Conservation (phyloP, 2,113 vertebrate genomes). For the Thamnaconus septentrionalis region DNA sequence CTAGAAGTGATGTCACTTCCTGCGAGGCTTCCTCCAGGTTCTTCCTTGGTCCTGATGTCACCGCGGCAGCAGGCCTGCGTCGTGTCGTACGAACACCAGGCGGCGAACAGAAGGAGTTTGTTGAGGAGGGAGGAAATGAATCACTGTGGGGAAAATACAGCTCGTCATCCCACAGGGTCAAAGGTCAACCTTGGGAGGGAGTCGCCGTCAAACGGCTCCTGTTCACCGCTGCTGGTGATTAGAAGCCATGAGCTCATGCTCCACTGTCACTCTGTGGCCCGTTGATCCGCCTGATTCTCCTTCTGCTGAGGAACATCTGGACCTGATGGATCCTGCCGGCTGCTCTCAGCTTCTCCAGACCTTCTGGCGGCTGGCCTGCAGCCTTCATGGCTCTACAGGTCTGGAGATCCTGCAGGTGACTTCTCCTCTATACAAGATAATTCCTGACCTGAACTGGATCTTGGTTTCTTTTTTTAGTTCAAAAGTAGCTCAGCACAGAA, state of each 20-base stretch:
- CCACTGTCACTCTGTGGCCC: slow-evolving; percentile 64
- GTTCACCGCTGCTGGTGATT: slow-evolving; percentile 62
- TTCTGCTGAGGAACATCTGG: slow-evolving; percentile 38
- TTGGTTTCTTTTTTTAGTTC: too few species aligned
- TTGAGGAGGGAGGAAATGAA: slow-evolving; percentile 52
- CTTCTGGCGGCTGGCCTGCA: too few species aligned
- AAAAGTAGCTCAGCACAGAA: too few species aligned
- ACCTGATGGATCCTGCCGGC: slow-evolving; percentile 17
- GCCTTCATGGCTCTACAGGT: too few species aligned
- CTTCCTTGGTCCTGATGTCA: slow-evolving; percentile 17
- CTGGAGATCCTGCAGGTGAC: too few species aligned
- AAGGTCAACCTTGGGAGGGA: slow-evolving; percentile 47
- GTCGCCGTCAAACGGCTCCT: slow-evolving; percentile 38
- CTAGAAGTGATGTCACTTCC: too few species aligned
- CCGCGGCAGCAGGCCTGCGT: slow-evolving; percentile 51
- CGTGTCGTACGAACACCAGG: slow-evolving; percentile 34
- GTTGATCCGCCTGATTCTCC: slow-evolving; percentile 60
- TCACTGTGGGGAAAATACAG: slow-evolving; percentile 48
- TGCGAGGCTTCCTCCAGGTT: slow-evolving; percentile 17
- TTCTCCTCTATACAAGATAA: too few species aligned
- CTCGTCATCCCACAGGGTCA: slow-evolving; percentile 44
- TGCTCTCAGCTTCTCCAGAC: too few species aligned
- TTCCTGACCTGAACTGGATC: too few species aligned
- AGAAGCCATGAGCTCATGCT: slow-evolving; percentile 72
- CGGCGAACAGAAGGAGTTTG: slow-evolving; percentile 20